Percentiles rank a stretch among this genome's conserved stretches.
These are phyloP conservation scores for Thalpophila matura DNA, from an alignment of 2,888 invertebrate species.

Conservation along the genomic window DNA sequence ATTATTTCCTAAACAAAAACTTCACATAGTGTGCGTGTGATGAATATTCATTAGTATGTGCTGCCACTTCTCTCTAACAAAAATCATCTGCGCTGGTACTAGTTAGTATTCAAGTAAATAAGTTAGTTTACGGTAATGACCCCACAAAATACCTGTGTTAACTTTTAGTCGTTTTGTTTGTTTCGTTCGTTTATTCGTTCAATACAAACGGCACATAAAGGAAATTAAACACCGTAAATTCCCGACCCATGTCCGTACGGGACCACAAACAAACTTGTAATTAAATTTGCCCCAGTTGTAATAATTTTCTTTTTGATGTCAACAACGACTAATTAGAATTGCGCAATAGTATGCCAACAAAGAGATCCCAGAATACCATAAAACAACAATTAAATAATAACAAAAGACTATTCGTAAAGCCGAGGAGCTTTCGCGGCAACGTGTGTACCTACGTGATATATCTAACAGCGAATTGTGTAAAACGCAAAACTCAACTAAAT, in stretches of 20 bases:
- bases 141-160: conserved; percentile 23
- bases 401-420: conserved; percentile 36
- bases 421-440: conserved; percentile 28
- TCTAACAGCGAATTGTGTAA: conserved; percentile 45
- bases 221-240: conserved; percentile 40
- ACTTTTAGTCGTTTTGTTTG: conserved; percentile 22
- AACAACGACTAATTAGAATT: conserved; percentile 58
- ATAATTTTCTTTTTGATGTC: conserved; percentile 56
- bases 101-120: conserved; percentile 39
- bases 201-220: conserved; percentile 22
- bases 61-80: conserved; percentile 58
- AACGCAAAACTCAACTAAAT: conserved; percentile 39
- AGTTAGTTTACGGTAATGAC: conserved; percentile 24
- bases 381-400: conserved; percentile 40
- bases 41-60: conserved; percentile 79
- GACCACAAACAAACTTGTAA: conserved; percentile 52
- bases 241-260: conserved; percentile 12
- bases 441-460: conserved; percentile 43
- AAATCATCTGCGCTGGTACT: conserved; percentile 54
- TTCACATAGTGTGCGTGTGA: conserved; percentile 61
- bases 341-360: conserved; percentile 53
- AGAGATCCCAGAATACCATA: conserved; percentile 34
- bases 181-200: conserved; percentile 29
- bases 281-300: conserved; percentile 51
- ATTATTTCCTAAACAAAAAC: conserved; percentile 79